These are phyloP conservation scores for Pelusios castaneus DNA, from an alignment of 2,113 vertebrate genomes.

Conservation along the genomic window DNA sequence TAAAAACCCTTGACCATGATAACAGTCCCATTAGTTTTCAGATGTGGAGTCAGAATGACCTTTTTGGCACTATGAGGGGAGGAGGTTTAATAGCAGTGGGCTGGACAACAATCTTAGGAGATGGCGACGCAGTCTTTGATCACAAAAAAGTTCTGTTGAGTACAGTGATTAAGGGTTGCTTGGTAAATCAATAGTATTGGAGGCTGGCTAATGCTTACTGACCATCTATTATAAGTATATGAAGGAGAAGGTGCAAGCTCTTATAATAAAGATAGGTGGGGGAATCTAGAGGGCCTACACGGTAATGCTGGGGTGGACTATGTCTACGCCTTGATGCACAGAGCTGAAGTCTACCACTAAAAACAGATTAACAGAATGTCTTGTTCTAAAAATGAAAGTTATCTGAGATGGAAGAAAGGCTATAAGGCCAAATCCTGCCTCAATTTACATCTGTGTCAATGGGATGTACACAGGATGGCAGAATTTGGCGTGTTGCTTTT, in stretches of 20 bases:
- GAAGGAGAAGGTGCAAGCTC: neutral
- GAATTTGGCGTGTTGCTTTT: neutral
- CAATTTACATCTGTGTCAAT: neutral
- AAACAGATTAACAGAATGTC: accelerated
- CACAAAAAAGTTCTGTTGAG: neutral
- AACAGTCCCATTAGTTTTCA: neutral
- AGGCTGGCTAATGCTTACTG: accelerated
- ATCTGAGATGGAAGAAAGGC: neutral
- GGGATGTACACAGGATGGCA: neutral
- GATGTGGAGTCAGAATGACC: neutral
- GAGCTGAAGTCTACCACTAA: neutral
- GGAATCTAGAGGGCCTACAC: neutral
- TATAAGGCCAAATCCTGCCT: neutral
- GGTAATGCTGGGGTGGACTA: neutral
- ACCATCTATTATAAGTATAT: neutral
- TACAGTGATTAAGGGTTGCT: neutral
- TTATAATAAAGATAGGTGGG: neutral
- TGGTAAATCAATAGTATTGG: neutral
- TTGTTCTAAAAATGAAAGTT: neutral
- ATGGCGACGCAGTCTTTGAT: neutral
- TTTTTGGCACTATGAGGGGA: neutral
- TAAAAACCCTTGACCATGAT: constrained; percentile 34
- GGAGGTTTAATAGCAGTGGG: neutral
- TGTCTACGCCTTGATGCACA: neutral
- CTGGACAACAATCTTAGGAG: accelerated